These are phyloP conservation scores for Lindbergichthys nudifrons DNA, from an alignment of 2,797 vertebrate genomes.

Conservation along the genomic window DNA sequence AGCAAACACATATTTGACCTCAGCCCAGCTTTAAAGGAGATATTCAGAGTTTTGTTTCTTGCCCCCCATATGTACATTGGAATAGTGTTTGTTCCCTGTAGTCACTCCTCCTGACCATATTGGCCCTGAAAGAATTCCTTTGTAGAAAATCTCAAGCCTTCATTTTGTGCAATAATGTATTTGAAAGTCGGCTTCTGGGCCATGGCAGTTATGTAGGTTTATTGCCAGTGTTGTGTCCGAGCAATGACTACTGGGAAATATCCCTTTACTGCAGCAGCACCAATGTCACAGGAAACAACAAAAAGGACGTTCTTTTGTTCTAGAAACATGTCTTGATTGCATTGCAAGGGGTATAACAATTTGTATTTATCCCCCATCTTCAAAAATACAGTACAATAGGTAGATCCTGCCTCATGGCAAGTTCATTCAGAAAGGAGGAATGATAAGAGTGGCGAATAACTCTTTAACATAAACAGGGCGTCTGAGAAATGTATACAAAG, in stretches of 20 bases:
- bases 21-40: background rate
- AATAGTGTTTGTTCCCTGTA: background rate
- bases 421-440: background rate
- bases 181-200: background rate
- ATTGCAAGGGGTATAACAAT: background rate
- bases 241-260: background rate
- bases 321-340: background rate
- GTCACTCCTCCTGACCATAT: background rate
- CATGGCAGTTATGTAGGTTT: background rate
- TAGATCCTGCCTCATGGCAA: background rate
- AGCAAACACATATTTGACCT: background rate
- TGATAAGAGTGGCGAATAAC: background rate
- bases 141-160: background rate
- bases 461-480: background rate
- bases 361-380: background rate
- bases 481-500: constrained; percentile 1
- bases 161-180: background rate
- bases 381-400: background rate
- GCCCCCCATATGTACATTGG: background rate
- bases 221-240: background rate
- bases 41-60: background rate
- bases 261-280: background rate
- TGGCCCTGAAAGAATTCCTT: background rate
- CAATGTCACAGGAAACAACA: too few species aligned
- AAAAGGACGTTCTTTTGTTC: too few species aligned